Evolutionary conservation across 1,140 invertebrate genomes (phyloP), one percentile per base, ranked within the genome.

Genomic region (Battus philenor): DNA sequence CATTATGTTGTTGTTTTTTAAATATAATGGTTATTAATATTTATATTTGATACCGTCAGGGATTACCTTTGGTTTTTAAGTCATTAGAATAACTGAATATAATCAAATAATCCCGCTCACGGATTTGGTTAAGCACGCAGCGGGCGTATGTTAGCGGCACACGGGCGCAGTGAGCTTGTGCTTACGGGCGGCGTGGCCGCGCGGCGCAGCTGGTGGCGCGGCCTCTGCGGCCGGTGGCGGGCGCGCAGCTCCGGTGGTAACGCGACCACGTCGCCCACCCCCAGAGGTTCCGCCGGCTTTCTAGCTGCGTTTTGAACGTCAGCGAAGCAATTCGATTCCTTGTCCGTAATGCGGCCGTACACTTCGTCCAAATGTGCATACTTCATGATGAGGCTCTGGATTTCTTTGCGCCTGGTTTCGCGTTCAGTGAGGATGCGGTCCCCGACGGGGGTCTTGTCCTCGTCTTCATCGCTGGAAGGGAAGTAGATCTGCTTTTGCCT

Each of bases 351-450:
- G 1, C 85, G 70, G 33, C 87, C 86, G 69, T 90, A 90, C 16
- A 89, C 87, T 45, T 92, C 92, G 41, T 93, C 93, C 39, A 93
- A 71, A 9, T 90, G 90, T 0, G 91, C 89, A 67, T 94, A 94
- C 54, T 93, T 94, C 82, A 91, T 87, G 26, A 95, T 93, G 4
- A 95, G 77, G 49, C 90, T 90, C 69, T 93, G 91, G 5, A 95
- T 94, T 64, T 95, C 93, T 53, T 94, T 94, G 2, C 93, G 88
- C 53, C 91, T 90, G 8, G 90, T 91, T 68, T 93, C 92, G 11
- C 93, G 86, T 46, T 94, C 93, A 44, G 86, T 86, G 4, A 92
- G 80, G 4, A 87, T 83, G 0, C 86, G 86, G 62, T 90, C 87
- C 16, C 83, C 82, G 2, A 87, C 85, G 0, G 87, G 87, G 0